Conservation (phyloP, 2,888 invertebrate genomes). For the Galerucella pusilla region DNA sequence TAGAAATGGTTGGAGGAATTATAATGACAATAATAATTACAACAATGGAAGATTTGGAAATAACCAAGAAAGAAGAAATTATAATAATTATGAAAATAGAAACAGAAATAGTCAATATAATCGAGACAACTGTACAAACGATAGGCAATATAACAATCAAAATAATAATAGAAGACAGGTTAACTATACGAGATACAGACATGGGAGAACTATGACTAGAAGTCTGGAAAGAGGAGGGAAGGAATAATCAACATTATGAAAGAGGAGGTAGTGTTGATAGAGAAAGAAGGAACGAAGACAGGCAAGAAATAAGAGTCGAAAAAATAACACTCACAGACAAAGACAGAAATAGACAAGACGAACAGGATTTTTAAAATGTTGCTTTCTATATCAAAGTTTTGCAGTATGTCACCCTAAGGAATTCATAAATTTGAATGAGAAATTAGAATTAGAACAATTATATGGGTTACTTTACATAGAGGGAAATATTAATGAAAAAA, state of each 20-base stretch:
- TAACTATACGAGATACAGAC: background rate
- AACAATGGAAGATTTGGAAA: background rate
- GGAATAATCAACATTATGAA: background rate
- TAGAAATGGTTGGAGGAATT: no score
- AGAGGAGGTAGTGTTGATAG: background rate
- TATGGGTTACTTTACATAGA: no score
- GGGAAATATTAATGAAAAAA: no score
- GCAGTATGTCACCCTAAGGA: no score
- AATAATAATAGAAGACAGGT: slow-evolving; percentile 1
- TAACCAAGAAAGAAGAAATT: background rate
- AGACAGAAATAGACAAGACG: no score
- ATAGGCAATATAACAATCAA: background rate
- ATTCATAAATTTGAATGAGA: no score
- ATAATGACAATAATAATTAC: no score
- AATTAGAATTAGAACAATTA: no score
- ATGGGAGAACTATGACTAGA: background rate
- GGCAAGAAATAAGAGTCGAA: no score
- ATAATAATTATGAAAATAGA: background rate
- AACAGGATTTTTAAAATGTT: no score
- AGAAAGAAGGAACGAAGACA: background rate
- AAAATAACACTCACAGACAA: no score
- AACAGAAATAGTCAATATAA: background rate
- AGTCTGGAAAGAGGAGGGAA: background rate
- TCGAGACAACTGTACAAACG: background rate
- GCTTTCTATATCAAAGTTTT: no score